Conservation (phyloP, 2,797 vertebrate genomes). For the Malurus leucopterus region DNA sequence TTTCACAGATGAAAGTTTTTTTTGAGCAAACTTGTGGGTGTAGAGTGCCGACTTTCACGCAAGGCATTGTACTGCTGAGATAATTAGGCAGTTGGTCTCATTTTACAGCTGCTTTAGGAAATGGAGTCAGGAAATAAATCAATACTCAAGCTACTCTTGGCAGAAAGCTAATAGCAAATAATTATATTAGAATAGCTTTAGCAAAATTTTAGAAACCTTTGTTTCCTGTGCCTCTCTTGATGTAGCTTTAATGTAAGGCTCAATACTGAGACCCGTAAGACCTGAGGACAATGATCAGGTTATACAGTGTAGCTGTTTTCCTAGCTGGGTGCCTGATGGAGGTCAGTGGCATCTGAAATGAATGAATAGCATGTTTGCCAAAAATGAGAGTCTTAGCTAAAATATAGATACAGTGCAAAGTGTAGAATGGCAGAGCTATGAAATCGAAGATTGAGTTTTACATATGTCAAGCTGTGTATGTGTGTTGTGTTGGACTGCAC, state of each 20-base stretch:
- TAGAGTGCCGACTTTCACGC: not conserved
- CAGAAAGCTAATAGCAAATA: not conserved
- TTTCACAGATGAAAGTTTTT: not conserved
- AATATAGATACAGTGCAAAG: not conserved
- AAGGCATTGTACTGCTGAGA: not conserved
- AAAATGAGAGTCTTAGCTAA: not conserved
- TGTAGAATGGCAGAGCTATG: not conserved
- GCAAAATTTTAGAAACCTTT: not conserved
- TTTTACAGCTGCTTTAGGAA: not conserved
- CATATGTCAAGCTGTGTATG: rapidly evolving
- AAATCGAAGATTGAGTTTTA: rapidly evolving
- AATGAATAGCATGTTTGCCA: not conserved
- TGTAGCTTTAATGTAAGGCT: not conserved
- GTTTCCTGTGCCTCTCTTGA: not conserved
- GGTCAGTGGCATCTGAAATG: not conserved
- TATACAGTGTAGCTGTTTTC: not conserved
- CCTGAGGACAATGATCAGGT: not conserved
- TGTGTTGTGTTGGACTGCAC: not conserved
- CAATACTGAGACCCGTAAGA: rapidly evolving
- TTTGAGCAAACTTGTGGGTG: not conserved
- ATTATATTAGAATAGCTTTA: not conserved
- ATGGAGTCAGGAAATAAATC: not conserved
- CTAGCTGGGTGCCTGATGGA: not conserved
- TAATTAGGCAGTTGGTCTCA: not conserved
- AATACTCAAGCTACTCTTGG: not conserved